phyloP scores from a whole-genome alignment of 2,888 invertebrate genomes.

The Lucinisca nassula region DNA sequence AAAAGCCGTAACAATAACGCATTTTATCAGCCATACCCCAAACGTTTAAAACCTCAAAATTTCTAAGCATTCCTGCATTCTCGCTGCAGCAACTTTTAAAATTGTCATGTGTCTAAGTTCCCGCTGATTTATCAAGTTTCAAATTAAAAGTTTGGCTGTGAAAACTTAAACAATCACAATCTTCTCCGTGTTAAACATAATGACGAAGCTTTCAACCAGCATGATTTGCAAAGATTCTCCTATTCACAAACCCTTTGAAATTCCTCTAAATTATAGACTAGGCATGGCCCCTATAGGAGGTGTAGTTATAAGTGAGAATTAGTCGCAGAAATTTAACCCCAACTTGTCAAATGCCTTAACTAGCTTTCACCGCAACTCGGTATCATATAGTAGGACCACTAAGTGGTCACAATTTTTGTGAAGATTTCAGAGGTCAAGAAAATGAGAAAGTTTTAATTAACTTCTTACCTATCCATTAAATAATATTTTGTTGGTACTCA shows the following conservation, averaged over 20 bases:
- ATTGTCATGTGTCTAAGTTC: not conserved
- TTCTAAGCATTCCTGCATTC: too few species aligned
- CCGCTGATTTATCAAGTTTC: constrained; percentile 14
- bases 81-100: not conserved
- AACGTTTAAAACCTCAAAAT: too few species aligned
- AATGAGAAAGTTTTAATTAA: too few species aligned
- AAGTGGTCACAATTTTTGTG: constrained; percentile 8
- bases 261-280: not conserved
- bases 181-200: constrained; percentile 7
- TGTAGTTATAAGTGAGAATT: constrained; percentile 17
- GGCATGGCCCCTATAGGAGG: constrained; percentile 2
- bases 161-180: constrained; percentile 12
- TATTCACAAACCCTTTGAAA: not conserved
- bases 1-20: too few species aligned
- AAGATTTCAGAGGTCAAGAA: too few species aligned
- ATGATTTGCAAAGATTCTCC: not conserved
- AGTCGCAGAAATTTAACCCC: constrained; percentile 16
- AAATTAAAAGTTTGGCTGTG: constrained; percentile 9
- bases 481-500: too few species aligned
- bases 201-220: not conserved
- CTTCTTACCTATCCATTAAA: too few species aligned
- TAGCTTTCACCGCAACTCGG: not conserved
- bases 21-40: too few species aligned
- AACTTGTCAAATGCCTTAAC: constrained; percentile 1
- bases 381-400: constrained; percentile 26